Base-by-base conservation (phyloP, 1,140 invertebrate genomes). In the Lordiphosa stackelbergi region DNA sequence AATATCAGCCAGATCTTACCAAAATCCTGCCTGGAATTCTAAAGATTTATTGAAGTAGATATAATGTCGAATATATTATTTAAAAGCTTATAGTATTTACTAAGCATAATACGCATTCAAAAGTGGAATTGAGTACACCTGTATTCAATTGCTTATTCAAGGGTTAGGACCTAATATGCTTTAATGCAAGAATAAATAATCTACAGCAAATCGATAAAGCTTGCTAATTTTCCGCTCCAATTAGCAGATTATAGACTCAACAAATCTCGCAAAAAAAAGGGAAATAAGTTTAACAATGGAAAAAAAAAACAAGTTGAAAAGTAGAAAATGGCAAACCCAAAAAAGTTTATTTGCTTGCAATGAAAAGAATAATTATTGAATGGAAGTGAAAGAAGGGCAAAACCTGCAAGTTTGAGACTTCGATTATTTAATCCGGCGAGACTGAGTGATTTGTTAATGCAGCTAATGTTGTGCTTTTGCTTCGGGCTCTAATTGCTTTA, bases 221-320 rank as follows among this genome's bases (percentile, higher is more conserved):
- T 75, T 71, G 77, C 66, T 81, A 74, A 81, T 74, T 79, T 81
- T 61, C 73, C 62, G 75, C 75, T 79, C 68, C 75, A 79, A 81
- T 79, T 81, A 79, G 69, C 59, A 52, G 75, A 69, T 79, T 81
- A 63, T 79, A 52, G 13, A 65, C 47, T 28, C 41, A 64, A 45
- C 41, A 66, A 69, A 49, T 66, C 53, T 51, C 53, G 37, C 34
- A 12, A 62, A 73, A 53, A 36, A 16, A 49, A 35, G 64, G 40
- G 38, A 73, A 74, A 61, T 40, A 69, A 60, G 22, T 49, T 64
- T 60, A 48, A 24, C 62, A 66, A 57, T 65, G 34, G 48, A 35
- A 54, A 69, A 65, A 35, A 54, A 69, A 65, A 40, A 62, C 54
- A 53, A 54, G 46, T 16, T 41, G 12, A 31, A 42, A 34, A 58